Evolutionary conservation across 2,888 invertebrate genomes (phyloP), one percentile per base, ranked within the genome.

Genomic region (Linnaemya vulpina): DNA sequence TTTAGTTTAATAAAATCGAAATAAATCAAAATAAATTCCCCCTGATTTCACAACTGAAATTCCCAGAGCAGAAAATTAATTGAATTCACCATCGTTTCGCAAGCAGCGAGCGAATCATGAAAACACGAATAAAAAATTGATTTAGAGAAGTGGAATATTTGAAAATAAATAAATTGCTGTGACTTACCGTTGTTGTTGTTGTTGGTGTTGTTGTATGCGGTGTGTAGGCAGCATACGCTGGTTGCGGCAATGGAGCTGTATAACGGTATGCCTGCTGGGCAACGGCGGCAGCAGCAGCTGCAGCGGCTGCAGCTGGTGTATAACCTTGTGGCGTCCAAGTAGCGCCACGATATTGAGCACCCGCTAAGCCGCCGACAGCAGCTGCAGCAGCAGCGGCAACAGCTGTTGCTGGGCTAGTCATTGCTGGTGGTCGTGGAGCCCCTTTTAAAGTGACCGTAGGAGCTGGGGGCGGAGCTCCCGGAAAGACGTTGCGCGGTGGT

Each of bases 331-430:
- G 92, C 87, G 92, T 91, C 92, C 92, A 92, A 90, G 92, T 90
- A 87, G 92, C 92, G 88, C 92, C 92, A 88, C 93, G 91, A 88
- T 92, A 93, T 71, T 90, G 91, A 86, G 92, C 91, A 87, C 92
- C 92, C 88, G 92, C 90, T 89, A 92, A 90, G 86, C 92, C 92
- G 89, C 92, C 90, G 87, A 91, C 92, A 89, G 92, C 92, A 87
- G 92, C 92, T 89, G 92, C 92, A 88, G 92, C 92, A 89, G 87
- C 92, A 92, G 89, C 92, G 90, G 88, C 92, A 89, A 92, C 92
- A 88, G 92, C 92, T 89, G 92, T 92, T 88, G 92, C 92, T 89
- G 92, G 92, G 90, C 92, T 93, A 88, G 91, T 92, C 92, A 93
- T 93, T 89, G 92, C 91, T 90, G 92, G 91, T 89, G 92, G 91